phyloP scores from a whole-genome alignment of 2,113 vertebrate genomes.

The Dolichotis patagonum region DNA sequence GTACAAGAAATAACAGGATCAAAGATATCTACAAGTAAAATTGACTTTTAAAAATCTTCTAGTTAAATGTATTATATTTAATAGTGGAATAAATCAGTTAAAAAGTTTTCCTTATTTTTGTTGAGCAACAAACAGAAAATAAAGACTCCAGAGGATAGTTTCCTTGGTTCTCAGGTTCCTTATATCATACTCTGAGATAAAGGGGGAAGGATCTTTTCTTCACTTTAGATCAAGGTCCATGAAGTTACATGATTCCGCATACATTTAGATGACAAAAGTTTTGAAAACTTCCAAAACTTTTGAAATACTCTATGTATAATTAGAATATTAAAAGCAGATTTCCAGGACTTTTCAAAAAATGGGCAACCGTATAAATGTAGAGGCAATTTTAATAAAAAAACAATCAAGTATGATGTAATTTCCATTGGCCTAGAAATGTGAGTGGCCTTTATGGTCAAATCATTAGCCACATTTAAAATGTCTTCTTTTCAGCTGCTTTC shows the following conservation, averaged over 20 bases:
- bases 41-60: not conserved
- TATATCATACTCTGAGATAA: not conserved
- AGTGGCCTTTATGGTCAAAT: not conserved
- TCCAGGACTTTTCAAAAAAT: not conserved
- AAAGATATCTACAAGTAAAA: not conserved
- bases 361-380: not conserved
- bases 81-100: not conserved
- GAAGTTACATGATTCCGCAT: not conserved
- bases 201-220: not conserved
- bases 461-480: not conserved
- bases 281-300: not conserved
- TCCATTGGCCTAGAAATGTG: not conserved
- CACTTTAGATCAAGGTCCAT: not conserved
- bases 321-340: not conserved
- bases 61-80: not conserved
- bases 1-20: not conserved
- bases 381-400: not conserved
- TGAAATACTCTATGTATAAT: not conserved
- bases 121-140: not conserved
- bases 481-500: not conserved
- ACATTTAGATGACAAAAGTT: not conserved
- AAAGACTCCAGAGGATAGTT: not conserved
- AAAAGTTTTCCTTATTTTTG: not conserved
- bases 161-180: not conserved
- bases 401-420: not conserved